Percentiles rank a stretch among this genome's conserved stretches.
Conservation (phyloP, 2,888 invertebrate genomes). For the Chaitophorus viminalis region DNA sequence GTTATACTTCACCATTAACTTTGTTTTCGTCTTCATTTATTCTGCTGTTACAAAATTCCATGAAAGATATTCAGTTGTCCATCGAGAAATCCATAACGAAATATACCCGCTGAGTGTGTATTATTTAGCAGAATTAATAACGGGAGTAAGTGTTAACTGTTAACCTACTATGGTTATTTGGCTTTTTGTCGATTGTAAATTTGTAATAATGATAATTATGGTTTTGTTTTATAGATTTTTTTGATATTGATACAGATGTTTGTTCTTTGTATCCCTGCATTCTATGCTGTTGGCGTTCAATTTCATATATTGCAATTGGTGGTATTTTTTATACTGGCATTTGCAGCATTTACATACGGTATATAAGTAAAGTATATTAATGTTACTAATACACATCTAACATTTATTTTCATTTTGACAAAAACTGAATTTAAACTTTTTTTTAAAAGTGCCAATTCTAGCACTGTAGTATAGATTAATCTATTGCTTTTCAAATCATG, state of each 20-base stretch:
- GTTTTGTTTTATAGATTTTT: conserved; percentile 4
- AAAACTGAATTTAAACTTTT: neutral
- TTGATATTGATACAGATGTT: conserved; percentile 23
- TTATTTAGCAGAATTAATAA: conserved; percentile 23
- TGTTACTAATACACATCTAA: neutral
- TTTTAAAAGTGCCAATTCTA: neutral
- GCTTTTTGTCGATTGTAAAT: neutral
- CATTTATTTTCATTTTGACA: neutral
- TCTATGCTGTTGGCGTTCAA: conserved; percentile 23
- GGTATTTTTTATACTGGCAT: conserved; percentile 1
- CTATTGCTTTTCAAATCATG: neutral
- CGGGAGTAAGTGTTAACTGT: neutral
- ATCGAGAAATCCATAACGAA: conserved; percentile 48
- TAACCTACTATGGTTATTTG: too few species aligned
- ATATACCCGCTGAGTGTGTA: conserved; percentile 39
- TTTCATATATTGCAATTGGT: neutral
- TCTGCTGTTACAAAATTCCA: neutral
- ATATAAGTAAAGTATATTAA: neutral
- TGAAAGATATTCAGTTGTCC: conserved; percentile 27
- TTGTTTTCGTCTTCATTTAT: conserved; percentile 18
- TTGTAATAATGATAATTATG: neutral
- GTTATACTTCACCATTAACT: conserved; percentile 31
- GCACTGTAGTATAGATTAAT: neutral
- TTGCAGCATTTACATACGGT: conserved; percentile 44
- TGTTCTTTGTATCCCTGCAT: conserved; percentile 4